A percentile compares a stretch with the other conserved stretches of the same genome.
These are phyloP conservation scores for Zaprionus bogoriensis DNA, from an alignment of 2,888 invertebrate genomes.

Conservation along the genomic window DNA sequence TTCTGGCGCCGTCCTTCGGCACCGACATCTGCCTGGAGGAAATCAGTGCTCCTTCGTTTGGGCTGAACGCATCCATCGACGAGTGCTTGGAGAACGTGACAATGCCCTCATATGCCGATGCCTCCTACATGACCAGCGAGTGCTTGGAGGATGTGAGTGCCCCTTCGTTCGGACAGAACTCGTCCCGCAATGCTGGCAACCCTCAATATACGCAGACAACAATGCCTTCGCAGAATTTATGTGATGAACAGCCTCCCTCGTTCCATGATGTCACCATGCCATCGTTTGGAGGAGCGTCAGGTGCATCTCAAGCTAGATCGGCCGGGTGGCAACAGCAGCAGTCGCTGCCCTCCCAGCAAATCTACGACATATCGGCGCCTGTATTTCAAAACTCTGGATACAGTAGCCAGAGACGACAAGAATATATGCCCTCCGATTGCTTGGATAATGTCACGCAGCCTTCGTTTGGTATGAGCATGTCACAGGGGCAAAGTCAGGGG, in stretches of 20 bases:
- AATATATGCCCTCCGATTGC: neutral
- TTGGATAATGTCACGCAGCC: conserved; percentile 16
- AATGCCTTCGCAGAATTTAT: no score
- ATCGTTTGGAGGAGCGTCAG: neutral
- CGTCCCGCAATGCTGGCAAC: no score
- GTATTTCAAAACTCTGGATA: neutral
- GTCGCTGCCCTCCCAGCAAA: neutral
- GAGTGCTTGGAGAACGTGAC: neutral
- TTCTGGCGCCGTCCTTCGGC: no score
- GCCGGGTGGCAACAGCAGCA: no score
- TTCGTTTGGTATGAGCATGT: conserved; percentile 7
- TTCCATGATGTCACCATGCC: no score
- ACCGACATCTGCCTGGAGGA: no score
- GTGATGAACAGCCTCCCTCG: no score
- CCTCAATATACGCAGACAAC: no score
- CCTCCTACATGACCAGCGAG: neutral
- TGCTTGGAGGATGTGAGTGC: neutral
- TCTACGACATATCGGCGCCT: neutral
- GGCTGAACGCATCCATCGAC: neutral
- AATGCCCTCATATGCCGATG: neutral
- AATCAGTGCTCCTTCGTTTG: neutral
- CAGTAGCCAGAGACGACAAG: neutral
- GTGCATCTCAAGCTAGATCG: neutral
- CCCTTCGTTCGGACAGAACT: no score
- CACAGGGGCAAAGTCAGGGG: neutral